Evolutionary conservation across 2,113 vertebrate genomes (phyloP).

Genomic region (Mormyrus iriodes): DNA sequence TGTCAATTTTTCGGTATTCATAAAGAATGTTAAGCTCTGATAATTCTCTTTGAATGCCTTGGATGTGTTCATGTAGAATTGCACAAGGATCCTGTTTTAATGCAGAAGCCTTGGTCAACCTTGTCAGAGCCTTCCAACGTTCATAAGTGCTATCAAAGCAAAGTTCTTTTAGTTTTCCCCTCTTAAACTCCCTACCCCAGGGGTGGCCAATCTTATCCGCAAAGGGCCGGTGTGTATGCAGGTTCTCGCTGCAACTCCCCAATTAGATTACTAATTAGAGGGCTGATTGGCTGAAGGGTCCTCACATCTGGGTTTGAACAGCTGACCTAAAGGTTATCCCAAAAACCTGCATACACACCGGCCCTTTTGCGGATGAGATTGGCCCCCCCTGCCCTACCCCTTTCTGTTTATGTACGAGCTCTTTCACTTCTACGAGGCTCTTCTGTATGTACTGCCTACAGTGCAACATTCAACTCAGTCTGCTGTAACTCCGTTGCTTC

Average conservation of each 20-base stretch:
- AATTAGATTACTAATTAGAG: no score
- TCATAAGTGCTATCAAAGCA: conserved; percentile 29
- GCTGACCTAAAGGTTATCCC: no score
- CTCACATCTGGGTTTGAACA: no score
- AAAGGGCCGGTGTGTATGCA: no score
- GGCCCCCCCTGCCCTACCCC: no score
- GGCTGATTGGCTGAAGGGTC: no score
- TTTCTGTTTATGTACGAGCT: conserved; percentile 26
- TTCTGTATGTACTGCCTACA: neutral
- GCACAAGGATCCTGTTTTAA: conserved; percentile 18
- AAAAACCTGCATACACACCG: no score
- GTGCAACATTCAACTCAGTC: neutral
- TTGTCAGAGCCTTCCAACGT: conserved; percentile 22
- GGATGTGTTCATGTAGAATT: conserved; percentile 27
- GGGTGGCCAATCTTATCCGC: no score
- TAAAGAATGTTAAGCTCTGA: conserved; percentile 8
- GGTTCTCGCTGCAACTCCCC: no score
- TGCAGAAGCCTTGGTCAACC: conserved; percentile 25
- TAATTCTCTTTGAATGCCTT: conserved; percentile 4
- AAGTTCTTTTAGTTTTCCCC: conserved; percentile 8
- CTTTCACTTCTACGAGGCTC: conserved; percentile 22
- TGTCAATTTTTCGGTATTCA: conserved; percentile 9
- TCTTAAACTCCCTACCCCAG: conserved; percentile 26
- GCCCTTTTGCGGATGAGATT: no score
- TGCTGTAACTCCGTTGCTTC: neutral